These are phyloP conservation scores for Augiades crinisus DNA, from an alignment of 2,888 invertebrate genomes.

Conservation along the genomic window DNA sequence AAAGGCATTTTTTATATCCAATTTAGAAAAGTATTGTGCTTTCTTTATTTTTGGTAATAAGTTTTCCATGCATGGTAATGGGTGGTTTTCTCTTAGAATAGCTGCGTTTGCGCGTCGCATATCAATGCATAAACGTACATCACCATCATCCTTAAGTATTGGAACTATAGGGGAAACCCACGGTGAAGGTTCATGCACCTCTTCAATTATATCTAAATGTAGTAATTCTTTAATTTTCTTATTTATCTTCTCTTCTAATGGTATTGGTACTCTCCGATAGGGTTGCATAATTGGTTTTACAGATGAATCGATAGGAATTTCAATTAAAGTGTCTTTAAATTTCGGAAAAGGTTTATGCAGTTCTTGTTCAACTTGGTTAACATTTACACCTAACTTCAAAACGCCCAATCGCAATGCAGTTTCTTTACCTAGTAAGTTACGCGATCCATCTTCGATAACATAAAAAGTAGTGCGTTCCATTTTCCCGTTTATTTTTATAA, in stretches of 20 bases:
- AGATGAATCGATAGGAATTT: slow-evolving; percentile 25
- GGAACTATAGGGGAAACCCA: slow-evolving; percentile 27
- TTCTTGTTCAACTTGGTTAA: slow-evolving; percentile 25
- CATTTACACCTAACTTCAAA: slow-evolving; percentile 28
- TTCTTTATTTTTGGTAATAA: neutral
- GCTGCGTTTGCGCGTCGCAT: slow-evolving; percentile 34
- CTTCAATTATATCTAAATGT: slow-evolving; percentile 29
- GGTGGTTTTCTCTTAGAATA: slow-evolving; percentile 35
- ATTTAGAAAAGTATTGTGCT: slow-evolving; percentile 37
- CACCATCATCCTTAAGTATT: slow-evolving; percentile 12
- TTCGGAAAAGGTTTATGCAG: slow-evolving; percentile 23
- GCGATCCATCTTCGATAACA: slow-evolving; percentile 30
- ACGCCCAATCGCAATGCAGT: slow-evolving; percentile 31
- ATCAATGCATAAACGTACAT: slow-evolving; percentile 24
- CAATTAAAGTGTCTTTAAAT: slow-evolving; percentile 24
- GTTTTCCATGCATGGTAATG: slow-evolving; percentile 27
- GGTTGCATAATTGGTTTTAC: slow-evolving; percentile 29
- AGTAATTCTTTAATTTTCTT: slow-evolving; percentile 27
- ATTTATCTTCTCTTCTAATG: slow-evolving; percentile 29
- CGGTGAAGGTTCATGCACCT: slow-evolving; percentile 21
- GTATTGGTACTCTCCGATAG: slow-evolving; percentile 32
- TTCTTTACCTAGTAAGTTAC: slow-evolving; percentile 21
- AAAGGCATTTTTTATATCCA: slow-evolving; percentile 45
- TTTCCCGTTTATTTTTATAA: neutral
- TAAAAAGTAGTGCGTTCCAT: slow-evolving; percentile 25